Conservation (phyloP, 1,140 invertebrate genomes). For the Stegodyphus dumicola region DNA sequence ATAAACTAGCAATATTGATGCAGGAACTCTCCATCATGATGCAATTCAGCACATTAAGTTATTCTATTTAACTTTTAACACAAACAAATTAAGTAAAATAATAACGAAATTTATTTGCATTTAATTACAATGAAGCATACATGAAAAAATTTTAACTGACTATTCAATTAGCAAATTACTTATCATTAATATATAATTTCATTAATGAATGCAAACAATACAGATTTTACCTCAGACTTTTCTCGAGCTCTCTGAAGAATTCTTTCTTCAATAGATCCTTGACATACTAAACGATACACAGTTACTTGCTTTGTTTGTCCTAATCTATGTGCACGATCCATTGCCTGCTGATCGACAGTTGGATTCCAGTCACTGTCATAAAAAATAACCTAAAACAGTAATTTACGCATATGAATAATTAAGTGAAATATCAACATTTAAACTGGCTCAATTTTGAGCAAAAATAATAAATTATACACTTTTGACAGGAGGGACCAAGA, state of each 20-base stretch:
- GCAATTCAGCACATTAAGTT: no score
- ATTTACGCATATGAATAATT: no score
- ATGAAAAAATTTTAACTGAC: no score
- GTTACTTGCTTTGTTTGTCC: conserved; percentile 79
- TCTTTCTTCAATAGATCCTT: conserved; percentile 90
- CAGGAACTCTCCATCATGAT: no score
- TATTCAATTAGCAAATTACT: no score
- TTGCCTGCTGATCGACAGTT: conserved; percentile 93
- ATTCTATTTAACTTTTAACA: no score
- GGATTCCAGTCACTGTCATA: conserved; percentile 99
- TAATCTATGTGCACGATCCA: conserved; percentile 89
- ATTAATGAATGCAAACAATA: no score
- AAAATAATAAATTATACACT: not conserved
- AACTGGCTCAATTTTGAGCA: not conserved
- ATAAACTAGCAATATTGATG: not conserved
- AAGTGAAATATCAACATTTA: not conserved
- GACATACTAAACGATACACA: conserved; percentile 90
- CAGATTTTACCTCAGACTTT: conserved; percentile 82
- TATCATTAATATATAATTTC: no score
- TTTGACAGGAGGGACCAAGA: not conserved
- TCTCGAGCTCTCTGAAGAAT: conserved; percentile 89
- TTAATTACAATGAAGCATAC: no score
- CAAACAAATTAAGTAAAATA: no score
- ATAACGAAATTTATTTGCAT: no score
- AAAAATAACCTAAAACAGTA: conserved; percentile 85